Evolutionary conservation across 2,888 invertebrate species (phyloP).

Genomic region (Drosophila colorata): DNA sequence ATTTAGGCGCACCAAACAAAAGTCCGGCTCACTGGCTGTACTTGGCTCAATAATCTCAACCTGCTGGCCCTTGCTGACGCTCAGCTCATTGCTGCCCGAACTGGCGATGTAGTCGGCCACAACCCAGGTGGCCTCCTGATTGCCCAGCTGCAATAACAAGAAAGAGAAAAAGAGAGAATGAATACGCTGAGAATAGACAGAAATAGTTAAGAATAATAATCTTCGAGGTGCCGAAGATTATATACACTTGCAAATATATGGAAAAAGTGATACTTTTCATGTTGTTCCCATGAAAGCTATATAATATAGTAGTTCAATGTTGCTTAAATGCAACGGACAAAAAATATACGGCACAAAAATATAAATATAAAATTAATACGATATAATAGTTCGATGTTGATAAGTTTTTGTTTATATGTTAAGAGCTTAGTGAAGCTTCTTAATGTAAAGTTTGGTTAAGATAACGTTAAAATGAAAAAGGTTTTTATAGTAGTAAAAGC

Average conservation of each 20-base stretch:
- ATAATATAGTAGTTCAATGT: neutral
- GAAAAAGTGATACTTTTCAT: too few species aligned
- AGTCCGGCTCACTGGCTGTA: constrained; percentile 89
- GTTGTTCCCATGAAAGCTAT: neutral
- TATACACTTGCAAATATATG: neutral
- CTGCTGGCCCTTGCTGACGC: constrained; percentile 95
- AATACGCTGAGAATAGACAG: constrained; percentile 27
- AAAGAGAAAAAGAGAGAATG: constrained; percentile 5
- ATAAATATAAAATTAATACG: too few species aligned
- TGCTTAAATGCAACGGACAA: too few species aligned
- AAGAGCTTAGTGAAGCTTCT: too few species aligned
- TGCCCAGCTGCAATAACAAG: constrained; percentile 88
- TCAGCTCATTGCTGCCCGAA: constrained; percentile 91
- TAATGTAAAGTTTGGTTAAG: too few species aligned
- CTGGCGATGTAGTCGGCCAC: constrained; percentile 93
- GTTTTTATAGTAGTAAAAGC: too few species aligned
- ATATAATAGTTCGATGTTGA: too few species aligned
- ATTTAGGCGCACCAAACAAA: constrained; percentile 89
- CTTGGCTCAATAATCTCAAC: constrained; percentile 94
- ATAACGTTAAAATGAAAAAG: too few species aligned
- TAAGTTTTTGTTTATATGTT: too few species aligned
- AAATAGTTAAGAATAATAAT: neutral
- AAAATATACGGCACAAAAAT: too few species aligned
- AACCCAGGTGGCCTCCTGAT: constrained; percentile 96
- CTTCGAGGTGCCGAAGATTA: neutral